A percentile compares a stretch with the other conserved stretches of the same genome.
These are phyloP conservation scores for Macropis europaea DNA, from an alignment of 2,888 invertebrate species.

Conservation along the genomic window DNA sequence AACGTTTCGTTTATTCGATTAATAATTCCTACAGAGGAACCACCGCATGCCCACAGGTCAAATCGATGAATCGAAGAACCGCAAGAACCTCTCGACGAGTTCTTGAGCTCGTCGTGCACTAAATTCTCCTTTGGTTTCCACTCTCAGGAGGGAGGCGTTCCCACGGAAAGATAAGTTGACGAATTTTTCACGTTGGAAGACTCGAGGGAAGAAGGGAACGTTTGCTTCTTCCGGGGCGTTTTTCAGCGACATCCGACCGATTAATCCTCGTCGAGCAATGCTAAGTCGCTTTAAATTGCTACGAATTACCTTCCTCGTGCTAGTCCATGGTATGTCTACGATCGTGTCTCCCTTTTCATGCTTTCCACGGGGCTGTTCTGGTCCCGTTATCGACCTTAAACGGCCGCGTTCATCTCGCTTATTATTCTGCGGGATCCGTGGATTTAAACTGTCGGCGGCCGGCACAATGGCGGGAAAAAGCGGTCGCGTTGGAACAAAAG, in stretches of 20 bases:
- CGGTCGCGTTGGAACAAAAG: constrained; percentile 22
- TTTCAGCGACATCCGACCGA: constrained; percentile 52
- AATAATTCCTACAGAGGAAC: too few species aligned
- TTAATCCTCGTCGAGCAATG: constrained; percentile 48
- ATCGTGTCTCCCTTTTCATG: too few species aligned
- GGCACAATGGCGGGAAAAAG: constrained; percentile 25
- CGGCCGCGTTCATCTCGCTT: constrained; percentile 53
- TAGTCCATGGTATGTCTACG: too few species aligned
- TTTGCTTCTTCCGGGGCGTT: constrained; percentile 43
- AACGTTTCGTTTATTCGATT: too few species aligned
- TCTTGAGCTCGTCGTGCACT: not conserved
- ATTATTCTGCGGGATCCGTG: constrained; percentile 46
- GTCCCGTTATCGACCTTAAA: constrained; percentile 37
- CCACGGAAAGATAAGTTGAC: constrained; percentile 17
- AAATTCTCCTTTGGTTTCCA: not conserved
- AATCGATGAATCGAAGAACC: too few species aligned
- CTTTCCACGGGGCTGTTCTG: too few species aligned
- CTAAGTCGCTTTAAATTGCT: constrained; percentile 59
- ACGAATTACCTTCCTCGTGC: constrained; percentile 47
- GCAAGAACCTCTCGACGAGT: too few species aligned
- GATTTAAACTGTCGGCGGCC: constrained; percentile 26
- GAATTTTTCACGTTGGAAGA: constrained; percentile 9
- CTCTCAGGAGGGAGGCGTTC: not conserved
- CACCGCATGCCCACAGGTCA: too few species aligned
- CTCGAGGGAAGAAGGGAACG: not conserved